Percentiles rank a stretch among this genome's conserved stretches.
These are phyloP conservation scores for Agriopis marginaria DNA, from an alignment of 2,888 invertebrate species.

Conservation along the genomic window DNA sequence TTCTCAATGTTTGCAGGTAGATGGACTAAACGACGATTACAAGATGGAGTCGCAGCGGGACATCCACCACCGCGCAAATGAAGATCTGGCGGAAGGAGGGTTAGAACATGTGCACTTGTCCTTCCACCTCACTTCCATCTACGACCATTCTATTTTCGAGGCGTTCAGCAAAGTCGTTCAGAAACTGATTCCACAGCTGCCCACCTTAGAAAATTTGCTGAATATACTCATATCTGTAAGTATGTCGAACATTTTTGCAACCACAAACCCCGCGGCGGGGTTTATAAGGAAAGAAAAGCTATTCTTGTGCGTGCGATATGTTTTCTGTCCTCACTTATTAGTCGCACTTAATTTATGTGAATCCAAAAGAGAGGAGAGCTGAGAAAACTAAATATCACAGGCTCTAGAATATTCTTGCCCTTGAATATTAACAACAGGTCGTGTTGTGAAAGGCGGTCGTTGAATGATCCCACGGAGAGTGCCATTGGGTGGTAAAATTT, in stretches of 20 bases:
- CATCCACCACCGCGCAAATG: conserved; percentile 98
- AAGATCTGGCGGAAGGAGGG: conserved; percentile 96
- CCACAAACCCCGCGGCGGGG: no score
- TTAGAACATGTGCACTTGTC: conserved; percentile 95
- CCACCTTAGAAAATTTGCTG: conserved; percentile 98
- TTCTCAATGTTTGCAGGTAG: conserved; percentile 87
- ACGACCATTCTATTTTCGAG: conserved; percentile 99
- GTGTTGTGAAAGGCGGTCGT: no score
- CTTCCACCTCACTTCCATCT: conserved; percentile 99
- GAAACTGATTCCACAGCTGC: conserved; percentile 98
- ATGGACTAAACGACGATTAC: conserved; percentile 99
- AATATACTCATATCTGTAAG: conserved; percentile 98
- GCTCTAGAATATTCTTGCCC: no score
- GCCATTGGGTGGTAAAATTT: no score
- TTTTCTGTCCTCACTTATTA: no score
- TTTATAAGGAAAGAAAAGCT: no score
- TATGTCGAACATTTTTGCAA: conserved; percentile 41
- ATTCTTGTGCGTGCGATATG: no score
- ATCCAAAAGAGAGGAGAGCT: no score
- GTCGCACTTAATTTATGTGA: no score
- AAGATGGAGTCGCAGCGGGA: conserved; percentile 99
- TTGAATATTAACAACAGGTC: no score
- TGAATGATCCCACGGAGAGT: no score
- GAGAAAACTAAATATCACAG: no score
- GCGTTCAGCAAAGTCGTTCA: conserved; percentile 99